phyloP scores from a whole-genome alignment of 1,140 invertebrate genomes.

The Drosophila persimilis region DNA sequence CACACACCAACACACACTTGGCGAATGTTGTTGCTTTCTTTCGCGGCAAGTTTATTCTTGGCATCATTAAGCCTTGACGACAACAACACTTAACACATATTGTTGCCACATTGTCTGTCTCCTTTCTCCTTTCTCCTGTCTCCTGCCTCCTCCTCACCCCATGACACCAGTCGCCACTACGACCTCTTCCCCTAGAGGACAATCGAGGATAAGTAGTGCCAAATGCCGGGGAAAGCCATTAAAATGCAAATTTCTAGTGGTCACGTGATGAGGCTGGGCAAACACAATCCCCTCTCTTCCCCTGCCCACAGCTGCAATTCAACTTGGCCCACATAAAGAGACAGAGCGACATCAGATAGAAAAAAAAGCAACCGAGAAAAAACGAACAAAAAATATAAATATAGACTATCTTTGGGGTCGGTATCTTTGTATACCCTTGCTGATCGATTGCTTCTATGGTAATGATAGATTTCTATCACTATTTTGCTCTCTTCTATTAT shows the following conservation, averaged over 20 bases:
- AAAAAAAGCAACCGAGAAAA: slow-evolving; percentile 10
- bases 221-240: slow-evolving; percentile 66
- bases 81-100: slow-evolving; percentile 77
- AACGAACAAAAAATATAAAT: background rate
- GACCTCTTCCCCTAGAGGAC: slow-evolving; percentile 16
- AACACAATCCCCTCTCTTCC: slow-evolving; percentile 8
- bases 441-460: no score
- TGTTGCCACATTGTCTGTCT: slow-evolving; percentile 48
- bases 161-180: slow-evolving; percentile 32
- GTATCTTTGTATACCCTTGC: no score
- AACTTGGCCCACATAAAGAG: slow-evolving; percentile 57
- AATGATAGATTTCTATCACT: no score
- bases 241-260: slow-evolving; percentile 79
- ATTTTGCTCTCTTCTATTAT: no score
- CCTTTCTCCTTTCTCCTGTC: background rate
- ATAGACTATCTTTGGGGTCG: no score
- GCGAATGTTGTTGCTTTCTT: background rate
- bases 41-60: slow-evolving; percentile 68
- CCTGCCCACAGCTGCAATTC: slow-evolving; percentile 25
- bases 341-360: background rate
- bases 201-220: slow-evolving; percentile 51
- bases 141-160: slow-evolving; percentile 1
- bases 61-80: slow-evolving; percentile 74
- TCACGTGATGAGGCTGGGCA: slow-evolving; percentile 66
- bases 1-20: slow-evolving; percentile 17